These are phyloP conservation scores for Corynorhinus townsendii DNA, from an alignment of 2,113 vertebrate genomes.

Conservation along the genomic window DNA sequence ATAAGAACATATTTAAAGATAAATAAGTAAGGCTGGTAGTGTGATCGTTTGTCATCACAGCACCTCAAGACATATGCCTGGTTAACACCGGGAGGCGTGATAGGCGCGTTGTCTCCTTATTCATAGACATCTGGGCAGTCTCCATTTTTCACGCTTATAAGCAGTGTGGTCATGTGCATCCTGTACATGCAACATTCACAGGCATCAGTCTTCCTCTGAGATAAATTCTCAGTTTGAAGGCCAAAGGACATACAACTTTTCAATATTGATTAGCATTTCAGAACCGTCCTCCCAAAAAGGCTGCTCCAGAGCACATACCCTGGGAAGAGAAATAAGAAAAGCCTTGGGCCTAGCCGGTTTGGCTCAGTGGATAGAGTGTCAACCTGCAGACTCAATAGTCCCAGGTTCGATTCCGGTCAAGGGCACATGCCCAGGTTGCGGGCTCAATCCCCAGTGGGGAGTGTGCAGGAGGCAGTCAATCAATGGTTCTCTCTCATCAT, in stretches of 20 bases:
- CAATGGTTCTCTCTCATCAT: too few relatives aligned
- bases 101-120: neutral
- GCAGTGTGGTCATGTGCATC: neutral
- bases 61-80: neutral
- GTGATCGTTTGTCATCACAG: neutral
- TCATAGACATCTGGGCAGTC: neutral
- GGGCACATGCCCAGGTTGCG: too few relatives aligned
- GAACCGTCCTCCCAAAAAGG: neutral
- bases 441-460: too few relatives aligned
- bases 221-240: neutral
- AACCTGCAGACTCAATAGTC: too few relatives aligned
- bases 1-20: too few relatives aligned
- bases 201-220: neutral
- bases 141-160: neutral
- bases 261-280: neutral
- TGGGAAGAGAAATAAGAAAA: neutral
- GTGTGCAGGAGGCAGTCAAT: too few relatives aligned
- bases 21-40: neutral
- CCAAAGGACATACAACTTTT: neutral
- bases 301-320: neutral
- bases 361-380: too few relatives aligned
- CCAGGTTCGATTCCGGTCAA: too few relatives aligned
- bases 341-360: neutral
- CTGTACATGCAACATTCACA: neutral
- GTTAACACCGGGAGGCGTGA: neutral